Base-by-base conservation (phyloP, 2,888 invertebrate genomes). In the Sinohyriopsis cumingii region DNA sequence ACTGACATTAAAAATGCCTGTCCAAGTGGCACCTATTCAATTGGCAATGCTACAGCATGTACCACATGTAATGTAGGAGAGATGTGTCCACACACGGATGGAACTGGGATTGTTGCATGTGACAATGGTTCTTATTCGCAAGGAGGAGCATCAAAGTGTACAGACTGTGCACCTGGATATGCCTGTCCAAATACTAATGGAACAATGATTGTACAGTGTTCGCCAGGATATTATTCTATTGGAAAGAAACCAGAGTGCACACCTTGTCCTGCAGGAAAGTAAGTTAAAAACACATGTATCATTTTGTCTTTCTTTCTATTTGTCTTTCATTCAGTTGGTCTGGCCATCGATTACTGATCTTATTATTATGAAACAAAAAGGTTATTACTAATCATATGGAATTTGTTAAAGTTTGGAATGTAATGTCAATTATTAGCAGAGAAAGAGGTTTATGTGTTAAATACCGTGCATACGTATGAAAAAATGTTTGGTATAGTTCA, bases 41-140 rank as follows among this genome's bases (percentile, higher is more conserved):
- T 65, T 9, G 85, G 82, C 1, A 82, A 78, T 45, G 71, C 76
- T 5, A 79, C 81, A 5, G 63, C 75, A 4, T 89, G 89, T 71
- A 87, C 86, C 1, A 72, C 73, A 59, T 89, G 89, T 75, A 77
- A 76, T 5, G 84, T 87, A 7, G 89, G 89, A 7, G 71, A 73
- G 45, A 82, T 77, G 55, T 88, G 88, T 69, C 87, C 88, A 3
- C 84, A 84, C 59, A 63, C 68, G 0, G 86, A 87, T 62, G 88
- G 87, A 9, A 74, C 84, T 0, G 85, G 84, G 9, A 86, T 82
- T 28, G 77, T 71, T 4, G 75, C 70, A 59, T 88, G 88, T 70
- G 57, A 69, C 0, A 63, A 81, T 2, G 89, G 89, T 12, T 81
- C 80, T 24, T 89, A 83, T 66, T 84, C 89, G 0, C 66, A 79